Evolutionary conservation across 1,140 invertebrate species (phyloP), one percentile per base, ranked within the genome.

Genomic region (Pygmarrhopalites habei): DNA sequence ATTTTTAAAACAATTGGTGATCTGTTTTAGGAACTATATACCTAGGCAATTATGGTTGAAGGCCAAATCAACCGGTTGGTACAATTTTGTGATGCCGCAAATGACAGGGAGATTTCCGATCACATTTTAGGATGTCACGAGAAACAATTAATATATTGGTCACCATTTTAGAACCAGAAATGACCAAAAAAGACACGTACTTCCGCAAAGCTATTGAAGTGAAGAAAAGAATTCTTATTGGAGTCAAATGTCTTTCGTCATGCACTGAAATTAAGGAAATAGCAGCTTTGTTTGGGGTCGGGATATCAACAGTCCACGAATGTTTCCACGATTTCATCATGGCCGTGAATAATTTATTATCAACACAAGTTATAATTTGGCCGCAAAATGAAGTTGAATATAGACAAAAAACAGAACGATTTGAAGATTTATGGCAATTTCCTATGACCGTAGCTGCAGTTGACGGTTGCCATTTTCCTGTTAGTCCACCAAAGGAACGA

Each of bases 381-480:
- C 44, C 44, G 19, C 7, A 47, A 47, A n/a, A n/a, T 47, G n/a
- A n/a, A 5, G 5, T 12, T 12, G 44, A 47, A 47, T 25, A 21
- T 10, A 47, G 19, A n/a, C 4, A 21, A n/a, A 47, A 25, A 21
- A 19, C 44, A n/a, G 44, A 47, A 5, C 5, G n/a, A 10, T 47
- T 47, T 25, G n/a, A 47, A 25, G 19, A 47, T n/a, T 10, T 47
- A 10, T 47, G 44, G 44, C 17, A 47, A n/a, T 47, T n/a, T n/a
- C 5, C 5, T 5, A 47, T 47, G 44, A 25, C 44, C 4, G 44
- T 47, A 35, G 32, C 5, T 7, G 5, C 32, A 35, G 15, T 35
- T 47, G 44, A 25, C n/a, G 44, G 44, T 47, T 21, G 44, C 23
- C 44, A 47, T 25, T 47, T 47, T 25, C 44, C 44, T 47, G 10